Evolutionary conservation across 1,140 invertebrate species (phyloP).

Genomic region (Leguminivora glycinivorella): DNA sequence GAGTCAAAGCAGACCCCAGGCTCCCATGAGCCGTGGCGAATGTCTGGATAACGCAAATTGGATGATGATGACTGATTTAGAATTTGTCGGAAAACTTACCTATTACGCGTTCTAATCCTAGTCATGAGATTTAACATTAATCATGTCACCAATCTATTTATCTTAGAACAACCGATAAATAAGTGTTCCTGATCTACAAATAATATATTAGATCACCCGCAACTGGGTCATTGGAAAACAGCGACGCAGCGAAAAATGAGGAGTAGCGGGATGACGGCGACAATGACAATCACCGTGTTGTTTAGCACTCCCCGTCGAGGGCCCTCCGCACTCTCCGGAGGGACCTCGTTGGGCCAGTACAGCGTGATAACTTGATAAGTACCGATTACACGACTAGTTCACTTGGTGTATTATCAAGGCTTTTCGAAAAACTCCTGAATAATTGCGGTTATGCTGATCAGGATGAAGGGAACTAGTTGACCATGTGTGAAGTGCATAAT

Average conservation of each 20-base stretch:
- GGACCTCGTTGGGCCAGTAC: slow-evolving; percentile 31
- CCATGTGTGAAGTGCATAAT: no score
- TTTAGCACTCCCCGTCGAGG: slow-evolving; percentile 47
- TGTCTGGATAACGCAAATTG: no score
- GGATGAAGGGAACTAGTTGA: no score
- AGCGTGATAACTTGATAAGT: neutral
- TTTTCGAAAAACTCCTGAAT: no score
- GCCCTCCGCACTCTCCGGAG: slow-evolving; percentile 48
- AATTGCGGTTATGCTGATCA: no score
- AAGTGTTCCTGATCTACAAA: neutral
- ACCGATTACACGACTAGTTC: neutral
- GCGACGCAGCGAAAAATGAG: slow-evolving; percentile 42
- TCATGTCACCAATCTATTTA: no score
- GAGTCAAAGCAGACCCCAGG: no score
- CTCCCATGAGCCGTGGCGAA: no score
- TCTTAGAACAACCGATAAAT: neutral
- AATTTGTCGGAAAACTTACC: no score
- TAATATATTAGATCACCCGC: slow-evolving; percentile 24
- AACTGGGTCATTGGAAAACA: slow-evolving; percentile 56
- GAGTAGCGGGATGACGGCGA: slow-evolving; percentile 38
- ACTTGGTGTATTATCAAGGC: neutral
- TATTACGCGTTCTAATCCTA: no score
- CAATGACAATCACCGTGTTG: slow-evolving; percentile 46
- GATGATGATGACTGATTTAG: no score
- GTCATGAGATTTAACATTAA: no score